Percentiles rank a stretch among this genome's conserved stretches.
These are phyloP conservation scores for Antheraea yamamai DNA, from an alignment of 2,888 invertebrate species.

Conservation along the genomic window DNA sequence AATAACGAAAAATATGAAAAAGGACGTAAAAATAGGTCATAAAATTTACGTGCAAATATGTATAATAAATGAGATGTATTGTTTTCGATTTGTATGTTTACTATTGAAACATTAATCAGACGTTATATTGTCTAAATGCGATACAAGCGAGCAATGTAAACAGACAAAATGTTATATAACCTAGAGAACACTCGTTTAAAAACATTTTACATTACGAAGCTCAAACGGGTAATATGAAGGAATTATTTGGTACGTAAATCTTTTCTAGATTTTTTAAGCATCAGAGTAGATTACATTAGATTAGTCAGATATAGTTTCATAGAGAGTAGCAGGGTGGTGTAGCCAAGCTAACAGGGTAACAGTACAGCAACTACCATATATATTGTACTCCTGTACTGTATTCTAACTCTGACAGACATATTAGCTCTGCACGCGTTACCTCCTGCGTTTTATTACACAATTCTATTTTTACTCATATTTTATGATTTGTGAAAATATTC, in stretches of 20 bases:
- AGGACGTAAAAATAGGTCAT: neutral
- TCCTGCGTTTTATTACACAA: no score
- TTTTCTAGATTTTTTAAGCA: neutral
- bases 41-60: neutral
- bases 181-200: neutral
- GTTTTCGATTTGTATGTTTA: neutral
- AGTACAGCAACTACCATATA: no score
- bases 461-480: no score
- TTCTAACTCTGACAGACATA: no score
- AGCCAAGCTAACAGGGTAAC: no score
- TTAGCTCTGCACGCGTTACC: no score
- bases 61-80: neutral
- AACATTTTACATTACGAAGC: neutral
- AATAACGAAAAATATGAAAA: neutral
- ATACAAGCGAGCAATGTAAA: neutral
- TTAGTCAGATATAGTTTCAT: no score
- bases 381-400: no score
- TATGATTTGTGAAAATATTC: no score
- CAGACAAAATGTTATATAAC: neutral
- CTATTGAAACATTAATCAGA: neutral
- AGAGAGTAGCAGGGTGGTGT: no score
- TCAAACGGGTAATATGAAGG: neutral
- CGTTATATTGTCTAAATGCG: slow-evolving; percentile 1
- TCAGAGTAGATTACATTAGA: no score
- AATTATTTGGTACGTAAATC: neutral